Evolutionary conservation across 2,888 invertebrate species (phyloP), one percentile per base, ranked within the genome.

Genomic region (Theretra japonica): DNA sequence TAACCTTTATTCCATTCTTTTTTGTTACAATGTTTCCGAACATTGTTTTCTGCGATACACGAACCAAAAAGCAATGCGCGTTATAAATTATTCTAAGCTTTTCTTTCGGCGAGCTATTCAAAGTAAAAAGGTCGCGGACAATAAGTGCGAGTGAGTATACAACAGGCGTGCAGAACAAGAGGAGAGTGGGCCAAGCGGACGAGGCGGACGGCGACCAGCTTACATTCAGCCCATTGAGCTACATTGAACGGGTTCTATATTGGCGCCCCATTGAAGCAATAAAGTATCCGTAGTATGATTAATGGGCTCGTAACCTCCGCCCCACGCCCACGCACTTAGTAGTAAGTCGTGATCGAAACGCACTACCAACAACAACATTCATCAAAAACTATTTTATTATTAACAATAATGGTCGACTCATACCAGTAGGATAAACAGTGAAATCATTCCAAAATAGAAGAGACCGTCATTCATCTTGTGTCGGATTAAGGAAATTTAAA

Each of bases 261-360:
- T 85, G 86, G 82, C 82, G 79, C 86, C 84, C 89, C 88, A 90
- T 90, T 90, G 86, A 88, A 88, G 89, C 88, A 88, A 91, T 92
- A 91, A 92, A 91, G 84, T 84, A 85, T 80, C 85, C 82, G 84
- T 86, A 88, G 84, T 87, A 91, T 93, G 92, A 93, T 92, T 90
- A 92, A 93, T 92, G 88, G 82, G 75, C 77, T 80, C 80, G 81
- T 86, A 86, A 86, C 86, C 86, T 87, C 84, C 85, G 79, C 79
- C 82, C 79, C 80, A 87, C 89, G 87, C 88, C 90, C 86, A 86
- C 89, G 78, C 84, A 80, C 83, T 88, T 79, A 77, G 80, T 78
- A 77, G 78, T 81, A 76, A 80, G 79, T 80, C 83, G 83, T 82
- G 79, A 82, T 83, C 80, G 82, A 89, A 87, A 89, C 86, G 87